Base-by-base conservation (phyloP, 2,113 vertebrate genomes). In the Haemorhous mexicanus region DNA sequence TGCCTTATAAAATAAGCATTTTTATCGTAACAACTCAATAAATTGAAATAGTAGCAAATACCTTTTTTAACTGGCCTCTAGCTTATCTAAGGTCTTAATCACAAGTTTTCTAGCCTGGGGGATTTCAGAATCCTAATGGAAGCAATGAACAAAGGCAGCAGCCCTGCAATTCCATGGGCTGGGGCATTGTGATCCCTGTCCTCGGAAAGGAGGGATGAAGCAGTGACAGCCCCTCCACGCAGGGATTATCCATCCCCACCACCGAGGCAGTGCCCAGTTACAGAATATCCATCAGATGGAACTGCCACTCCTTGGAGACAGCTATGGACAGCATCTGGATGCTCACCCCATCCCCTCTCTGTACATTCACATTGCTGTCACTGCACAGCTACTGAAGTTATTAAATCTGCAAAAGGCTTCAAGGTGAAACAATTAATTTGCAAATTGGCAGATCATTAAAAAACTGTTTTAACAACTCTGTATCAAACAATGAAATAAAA, bases 161-260 rank as follows among this genome's bases (percentile, higher is more conserved):
- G 35, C 43, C 24, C 61, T 8, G 15, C 84, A 28, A 6, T 35
- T 50, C 43, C 75, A 17, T 3, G 5, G 4, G 30, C 53, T 52
- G 1, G 0, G 77, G 26, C 35, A 21, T 1, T 7, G 53, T 20
- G 74, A 46, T 30, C 53, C 0, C 0, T 6, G 6, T 6, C 28
- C 70, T 87, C 3, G 0, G 52, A 35, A 74, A 53, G 4, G 44
- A 47, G 69, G 43, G 37, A 32, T 14, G 70, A 73, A n/a, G 84
- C 91, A 85, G 0, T 3, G 68, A 22, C n/a, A 75, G 77, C 18
- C n/a, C 12, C 37, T 73, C 27, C 11, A 5, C 1, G 1, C 63
- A 19, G 4, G 49, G 41, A 66, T 56, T 35, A 28, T 19, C 59
- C 59, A 63, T 23, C 35, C 59, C 24, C 14, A 11, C 11, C 61